These are phyloP conservation scores for Macrophya alboannulata DNA, from an alignment of 2,888 invertebrate species.

Conservation along the genomic window DNA sequence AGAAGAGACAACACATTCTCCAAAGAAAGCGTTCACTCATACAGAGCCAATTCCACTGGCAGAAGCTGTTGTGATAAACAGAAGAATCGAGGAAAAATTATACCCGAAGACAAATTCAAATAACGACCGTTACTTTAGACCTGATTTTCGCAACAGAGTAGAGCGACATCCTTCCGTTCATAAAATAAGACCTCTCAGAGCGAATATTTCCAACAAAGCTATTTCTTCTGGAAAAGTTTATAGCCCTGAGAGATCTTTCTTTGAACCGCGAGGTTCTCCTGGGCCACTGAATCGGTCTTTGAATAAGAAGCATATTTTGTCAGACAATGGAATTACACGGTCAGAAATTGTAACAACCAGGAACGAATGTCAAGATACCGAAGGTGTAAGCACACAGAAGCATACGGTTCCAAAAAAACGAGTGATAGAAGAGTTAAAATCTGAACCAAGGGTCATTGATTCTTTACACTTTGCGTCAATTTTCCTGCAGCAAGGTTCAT, in stretches of 20 bases:
- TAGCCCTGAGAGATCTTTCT: conserved; percentile 33
- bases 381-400: conserved; percentile 17
- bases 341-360: not conserved
- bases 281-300: not conserved
- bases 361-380: not conserved
- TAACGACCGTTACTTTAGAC: conserved; percentile 69
- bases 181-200: conserved; percentile 54
- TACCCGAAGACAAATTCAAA: conserved; percentile 71
- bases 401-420: conserved; percentile 52
- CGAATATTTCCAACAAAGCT: conserved; percentile 55
- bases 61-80: conserved; percentile 75
- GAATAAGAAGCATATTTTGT: not conserved
- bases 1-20: conserved; percentile 66
- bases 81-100: conserved; percentile 76
- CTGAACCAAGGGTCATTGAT: not conserved
- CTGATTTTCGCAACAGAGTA: conserved; percentile 60
- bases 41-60: conserved; percentile 75
- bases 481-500: not conserved
- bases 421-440: conserved; percentile 42
- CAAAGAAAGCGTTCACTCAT: conserved; percentile 72
- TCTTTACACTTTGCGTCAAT: not conserved
- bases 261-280: not conserved
- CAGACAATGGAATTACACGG: not conserved
- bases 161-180: conserved; percentile 59
- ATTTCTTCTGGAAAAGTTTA: not conserved